Base-by-base conservation (phyloP, 2,113 vertebrate genomes). In the Pachyramphus minor region DNA sequence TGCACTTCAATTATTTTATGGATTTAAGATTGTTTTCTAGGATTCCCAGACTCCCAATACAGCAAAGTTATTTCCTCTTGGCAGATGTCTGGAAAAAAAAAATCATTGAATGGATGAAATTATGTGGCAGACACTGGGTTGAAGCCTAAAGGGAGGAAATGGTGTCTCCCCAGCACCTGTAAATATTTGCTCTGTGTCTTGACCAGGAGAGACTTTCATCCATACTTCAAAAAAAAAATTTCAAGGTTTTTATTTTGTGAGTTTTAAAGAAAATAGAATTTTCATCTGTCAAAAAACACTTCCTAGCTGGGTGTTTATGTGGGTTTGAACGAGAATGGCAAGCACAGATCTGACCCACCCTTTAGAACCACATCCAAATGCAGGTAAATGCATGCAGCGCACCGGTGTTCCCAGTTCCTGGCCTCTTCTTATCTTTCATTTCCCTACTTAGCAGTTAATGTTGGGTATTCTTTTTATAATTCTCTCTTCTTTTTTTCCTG, bases 11-110 rank as follows among this genome's bases (percentile, higher is more conserved):
- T 97, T 96, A 94, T 96, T 98, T 92, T 98, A 98, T 98, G 96
- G 97, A 97, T 98, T 97, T 97, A 94, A 94, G 97, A 96, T 96
- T 96, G 96, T 97, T 98, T 97, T 96, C 98, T 97, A 97, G 97
- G 97, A 97, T 97, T 97, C 97, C 97, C 97, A 97, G 97, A 96
- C 97, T 97, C 97, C 95, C 96, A 95, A 85, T 81, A 39, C 95
- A 95, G 97, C 24, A 8, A 78, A 97, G 97, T 78, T 95, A 98
- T 98, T 98, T 98, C 98, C 98, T 98, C 96, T 98, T 97, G 98
- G 98, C 97, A 95, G 97, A 96, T 88, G 95, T 75, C 87, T 95
- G 90, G 90, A 95, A 97, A 95, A 95, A 93, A 95, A 94, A 91
- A 74, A 44, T 87, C 80, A 59, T 74, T 95, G 95, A 92, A 94